Evolutionary conservation across 1,140 invertebrate species (phyloP).

Genomic region (Achroia grisella): DNA sequence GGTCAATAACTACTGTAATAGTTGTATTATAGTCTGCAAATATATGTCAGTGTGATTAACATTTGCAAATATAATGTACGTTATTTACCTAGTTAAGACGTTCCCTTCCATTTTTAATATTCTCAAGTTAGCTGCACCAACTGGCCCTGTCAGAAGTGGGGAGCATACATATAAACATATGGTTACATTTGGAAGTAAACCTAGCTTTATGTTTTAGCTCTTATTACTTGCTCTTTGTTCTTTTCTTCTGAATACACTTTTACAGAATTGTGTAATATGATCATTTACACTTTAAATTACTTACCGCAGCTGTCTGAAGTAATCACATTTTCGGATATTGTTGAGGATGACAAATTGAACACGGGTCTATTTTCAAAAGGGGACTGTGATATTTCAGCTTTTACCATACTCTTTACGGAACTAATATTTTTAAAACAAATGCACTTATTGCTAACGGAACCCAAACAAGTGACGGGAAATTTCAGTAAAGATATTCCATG

Average conservation of each 20-base stretch:
- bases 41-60: background rate
- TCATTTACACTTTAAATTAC: background rate
- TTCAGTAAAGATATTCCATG: constrained; percentile 31
- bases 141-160: too few species aligned
- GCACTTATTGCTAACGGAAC: constrained; percentile 32
- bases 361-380: constrained; percentile 32
- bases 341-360: constrained; percentile 42
- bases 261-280: too few species aligned
- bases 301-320: constrained; percentile 25
- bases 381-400: constrained; percentile 21
- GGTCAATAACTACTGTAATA: constrained; percentile 36
- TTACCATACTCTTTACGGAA: constrained; percentile 35
- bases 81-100: too few species aligned
- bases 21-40: background rate
- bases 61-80: background rate
- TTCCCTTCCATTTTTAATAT: too few species aligned
- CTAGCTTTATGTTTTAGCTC: too few species aligned
- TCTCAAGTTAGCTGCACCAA: too few species aligned
- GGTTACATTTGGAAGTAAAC: too few species aligned
- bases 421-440: constrained; percentile 53
- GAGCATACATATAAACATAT: too few species aligned
- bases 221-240: too few species aligned
- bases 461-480: constrained; percentile 55
- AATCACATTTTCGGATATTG: constrained; percentile 25
- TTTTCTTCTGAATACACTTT: too few species aligned